These are phyloP conservation scores for Chrysemys picta DNA, from an alignment of 2,113 vertebrate species.

Conservation along the genomic window DNA sequence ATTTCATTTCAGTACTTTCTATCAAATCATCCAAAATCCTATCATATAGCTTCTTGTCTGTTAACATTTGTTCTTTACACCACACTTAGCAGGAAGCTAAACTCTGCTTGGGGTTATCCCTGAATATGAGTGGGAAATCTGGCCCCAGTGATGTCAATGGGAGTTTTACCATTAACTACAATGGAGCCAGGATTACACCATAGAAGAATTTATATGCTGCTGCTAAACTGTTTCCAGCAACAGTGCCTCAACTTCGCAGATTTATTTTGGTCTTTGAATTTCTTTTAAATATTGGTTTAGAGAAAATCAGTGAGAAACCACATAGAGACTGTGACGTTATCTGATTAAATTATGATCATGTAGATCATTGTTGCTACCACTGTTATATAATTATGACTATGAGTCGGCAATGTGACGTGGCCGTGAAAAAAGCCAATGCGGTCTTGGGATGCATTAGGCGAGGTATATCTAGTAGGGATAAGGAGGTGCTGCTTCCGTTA, in stretches of 20 bases:
- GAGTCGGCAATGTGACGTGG: too few relatives aligned
- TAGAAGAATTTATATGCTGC: not conserved
- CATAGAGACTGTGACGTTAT: too few relatives aligned
- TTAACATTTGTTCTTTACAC: not conserved
- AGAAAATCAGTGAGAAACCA: not conserved
- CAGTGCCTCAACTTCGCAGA: not conserved
- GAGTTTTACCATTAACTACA: not conserved
- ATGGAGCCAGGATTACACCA: not conserved
- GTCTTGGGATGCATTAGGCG: too few relatives aligned
- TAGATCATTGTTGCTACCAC: too few relatives aligned
- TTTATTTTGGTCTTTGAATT: not conserved
- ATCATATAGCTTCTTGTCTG: not conserved
- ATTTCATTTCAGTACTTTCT: not conserved
- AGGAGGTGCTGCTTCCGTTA: too few relatives aligned
- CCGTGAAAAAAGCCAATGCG: too few relatives aligned
- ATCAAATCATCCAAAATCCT: not conserved
- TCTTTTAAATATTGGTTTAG: not conserved
- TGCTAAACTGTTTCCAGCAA: not conserved
- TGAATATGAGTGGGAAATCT: not conserved
- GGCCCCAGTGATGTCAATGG: not conserved
- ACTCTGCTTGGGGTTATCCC: not conserved
- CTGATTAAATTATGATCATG: too few relatives aligned
- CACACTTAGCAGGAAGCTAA: not conserved
- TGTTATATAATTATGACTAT: too few relatives aligned
- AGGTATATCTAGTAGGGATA: too few relatives aligned